Evolutionary conservation across 2,113 vertebrate species (phyloP).

Genomic region (Stigmatopora nigra): DNA sequence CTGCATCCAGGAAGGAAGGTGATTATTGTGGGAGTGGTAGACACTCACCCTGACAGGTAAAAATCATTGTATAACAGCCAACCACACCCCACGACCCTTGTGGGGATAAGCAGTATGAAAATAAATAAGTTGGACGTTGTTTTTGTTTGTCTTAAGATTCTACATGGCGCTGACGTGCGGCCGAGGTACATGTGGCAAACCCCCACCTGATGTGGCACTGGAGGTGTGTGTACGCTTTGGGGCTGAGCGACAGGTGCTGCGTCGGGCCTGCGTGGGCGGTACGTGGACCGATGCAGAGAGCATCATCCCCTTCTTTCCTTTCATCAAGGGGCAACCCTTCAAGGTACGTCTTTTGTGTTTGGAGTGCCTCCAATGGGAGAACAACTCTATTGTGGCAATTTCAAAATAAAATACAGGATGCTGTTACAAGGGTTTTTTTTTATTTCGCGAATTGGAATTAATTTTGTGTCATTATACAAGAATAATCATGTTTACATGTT

Average conservation of each 20-base stretch:
- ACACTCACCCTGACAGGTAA: conserved; percentile 83
- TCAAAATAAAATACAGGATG: too few relatives aligned
- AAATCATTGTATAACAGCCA: not conserved
- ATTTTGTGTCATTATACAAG: too few relatives aligned
- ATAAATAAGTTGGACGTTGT: not conserved
- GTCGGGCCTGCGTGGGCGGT: conserved; percentile 81
- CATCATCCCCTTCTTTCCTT: conserved; percentile 47
- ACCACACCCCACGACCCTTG: too few relatives aligned
- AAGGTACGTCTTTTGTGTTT: conserved; percentile 65
- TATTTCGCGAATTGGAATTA: too few relatives aligned
- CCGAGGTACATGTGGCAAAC: conserved; percentile 66
- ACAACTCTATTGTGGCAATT: too few relatives aligned
- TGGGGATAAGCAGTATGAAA: too few relatives aligned
- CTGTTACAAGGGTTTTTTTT: too few relatives aligned
- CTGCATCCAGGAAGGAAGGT: conserved; percentile 88
- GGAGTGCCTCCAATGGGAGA: too few relatives aligned
- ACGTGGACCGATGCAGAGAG: conserved; percentile 78
- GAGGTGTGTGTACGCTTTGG: conserved; percentile 83
- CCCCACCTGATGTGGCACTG: conserved; percentile 80
- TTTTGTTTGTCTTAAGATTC: conserved; percentile 72
- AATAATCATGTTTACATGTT: not conserved
- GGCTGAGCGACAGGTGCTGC: conserved; percentile 76
- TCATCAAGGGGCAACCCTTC: conserved; percentile 80
- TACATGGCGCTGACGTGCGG: conserved; percentile 88
- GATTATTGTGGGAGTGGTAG: conserved; percentile 83